These are phyloP conservation scores for Malurus cyaneus DNA, from an alignment of 2,113 vertebrate species.

Conservation along the genomic window DNA sequence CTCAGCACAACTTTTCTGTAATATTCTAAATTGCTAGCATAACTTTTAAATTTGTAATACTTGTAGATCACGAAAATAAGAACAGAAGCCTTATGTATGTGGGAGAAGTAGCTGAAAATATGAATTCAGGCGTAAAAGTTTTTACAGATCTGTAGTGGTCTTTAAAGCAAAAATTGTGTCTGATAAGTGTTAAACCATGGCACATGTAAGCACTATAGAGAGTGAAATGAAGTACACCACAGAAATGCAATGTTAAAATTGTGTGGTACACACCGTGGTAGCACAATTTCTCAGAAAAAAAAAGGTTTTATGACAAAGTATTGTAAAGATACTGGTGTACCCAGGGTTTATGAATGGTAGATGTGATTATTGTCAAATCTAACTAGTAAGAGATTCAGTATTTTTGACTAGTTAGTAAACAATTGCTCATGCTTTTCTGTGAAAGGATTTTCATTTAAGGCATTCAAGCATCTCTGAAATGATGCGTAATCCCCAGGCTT, in stretches of 20 bases:
- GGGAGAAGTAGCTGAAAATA: slow-evolving; percentile 39
- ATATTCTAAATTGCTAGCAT: slow-evolving; percentile 25
- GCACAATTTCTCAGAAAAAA: not conserved
- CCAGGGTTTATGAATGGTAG: not conserved
- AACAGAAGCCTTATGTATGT: slow-evolving; percentile 20
- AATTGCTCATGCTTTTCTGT: not conserved
- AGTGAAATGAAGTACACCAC: slow-evolving; percentile 17
- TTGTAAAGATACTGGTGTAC: not conserved
- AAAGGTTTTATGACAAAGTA: not conserved
- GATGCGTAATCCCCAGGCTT: not conserved
- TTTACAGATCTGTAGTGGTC: not conserved
- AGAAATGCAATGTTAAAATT: slow-evolving; percentile 4
- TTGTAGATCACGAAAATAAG: slow-evolving; percentile 47
- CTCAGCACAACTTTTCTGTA: slow-evolving; percentile 38
- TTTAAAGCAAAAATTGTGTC: not conserved
- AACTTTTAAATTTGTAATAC: slow-evolving; percentile 48
- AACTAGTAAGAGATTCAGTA: not conserved
- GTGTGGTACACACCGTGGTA: not conserved
- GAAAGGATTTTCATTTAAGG: slow-evolving; percentile 28
- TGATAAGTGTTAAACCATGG: slow-evolving; percentile 44
- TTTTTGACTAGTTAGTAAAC: not conserved
- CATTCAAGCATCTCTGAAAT: slow-evolving; percentile 18
- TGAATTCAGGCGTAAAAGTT: not conserved
- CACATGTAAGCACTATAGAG: not conserved
- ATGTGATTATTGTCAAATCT: not conserved